Conservation (phyloP, 2,888 invertebrate species). For the Galerucella pusilla region DNA sequence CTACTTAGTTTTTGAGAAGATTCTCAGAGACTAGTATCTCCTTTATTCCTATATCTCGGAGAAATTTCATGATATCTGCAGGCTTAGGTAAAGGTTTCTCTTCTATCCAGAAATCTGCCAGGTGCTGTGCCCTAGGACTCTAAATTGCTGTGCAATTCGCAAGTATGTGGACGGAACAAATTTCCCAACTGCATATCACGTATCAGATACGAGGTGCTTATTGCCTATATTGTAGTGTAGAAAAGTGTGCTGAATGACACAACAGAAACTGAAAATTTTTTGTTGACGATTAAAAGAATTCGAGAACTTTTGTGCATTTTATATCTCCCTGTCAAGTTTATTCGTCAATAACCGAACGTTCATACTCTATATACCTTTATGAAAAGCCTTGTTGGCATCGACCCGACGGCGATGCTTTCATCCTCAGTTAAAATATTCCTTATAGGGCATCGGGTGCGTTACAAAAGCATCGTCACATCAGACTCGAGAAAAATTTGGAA, state of each 20-base stretch:
- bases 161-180: too few species aligned
- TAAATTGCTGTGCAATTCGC: too few species aligned
- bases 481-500: constrained; percentile 1
- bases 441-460: constrained; percentile 3
- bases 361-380: constrained; percentile 25
- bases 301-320: not conserved
- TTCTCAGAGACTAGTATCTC: too few species aligned
- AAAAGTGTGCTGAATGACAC: not conserved
- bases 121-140: too few species aligned
- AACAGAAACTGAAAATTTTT: not conserved
- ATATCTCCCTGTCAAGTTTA: constrained; percentile 26
- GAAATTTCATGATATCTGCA: too few species aligned
- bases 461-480: not conserved
- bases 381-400: constrained; percentile 23
- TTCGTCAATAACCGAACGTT: constrained; percentile 26
- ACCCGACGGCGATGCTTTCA: constrained; percentile 23
- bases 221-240: not conserved
- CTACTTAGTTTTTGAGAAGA: too few species aligned
- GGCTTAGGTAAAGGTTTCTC: too few species aligned
- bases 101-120: too few species aligned
- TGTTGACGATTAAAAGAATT: constrained; percentile 5
- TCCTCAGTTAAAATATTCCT: constrained; percentile 28
- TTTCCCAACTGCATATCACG: too few species aligned
- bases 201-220: not conserved
- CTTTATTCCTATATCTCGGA: too few species aligned